Evolutionary conservation across 2,113 vertebrate species (phyloP), one percentile per base, ranked within the genome.

Genomic region (Odontophorus gujanensis): DNA sequence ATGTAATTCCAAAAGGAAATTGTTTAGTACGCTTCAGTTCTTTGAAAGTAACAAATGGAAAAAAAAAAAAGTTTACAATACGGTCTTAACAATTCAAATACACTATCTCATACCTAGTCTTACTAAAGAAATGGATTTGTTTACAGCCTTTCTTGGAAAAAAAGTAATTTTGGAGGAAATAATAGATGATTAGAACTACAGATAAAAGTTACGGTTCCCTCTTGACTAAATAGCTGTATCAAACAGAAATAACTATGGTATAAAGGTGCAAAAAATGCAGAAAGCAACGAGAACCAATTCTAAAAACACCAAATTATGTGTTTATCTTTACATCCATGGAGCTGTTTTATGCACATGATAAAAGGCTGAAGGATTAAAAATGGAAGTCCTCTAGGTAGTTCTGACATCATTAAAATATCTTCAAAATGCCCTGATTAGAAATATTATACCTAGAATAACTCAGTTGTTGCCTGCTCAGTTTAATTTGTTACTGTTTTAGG

Each of bases 131-230:
- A 89, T 58, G 7, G 0, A 58, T 78, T 75, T 93, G 32, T 50
- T 82, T 73, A 62, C 61, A 59, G 8, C 24, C 38, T 63, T 87
- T 72, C 57, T 72, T 67, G 32, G 9, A 40, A 82, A 76, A 80
- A 77, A 43, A 91, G 9, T 74, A 71, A 92, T 94, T 96, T 93
- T 67, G 82, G 63, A 85, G 67, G 73, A 96, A 96, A 67, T 82
- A 61, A 53, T 4, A 86, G 24, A 87, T 71, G 47, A 67, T 24
- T 75, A 50, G n/a, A 17, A 32, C 38, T 75, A 72, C 18, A 65
- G 21, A 87, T 34, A 57, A 59, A 91, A 87, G 47, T 75, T 71
- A n/a, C 1, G 5, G 15, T 86, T 75, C 36, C 90, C 74, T 13
- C 24, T 58, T 74, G 47, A 40, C 34, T 50, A 90, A 89, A 16